Percentiles rank a stretch among this genome's conserved stretches.
These are phyloP conservation scores for Ips typographus DNA, from an alignment of 1,140 invertebrate species.

Conservation along the genomic window DNA sequence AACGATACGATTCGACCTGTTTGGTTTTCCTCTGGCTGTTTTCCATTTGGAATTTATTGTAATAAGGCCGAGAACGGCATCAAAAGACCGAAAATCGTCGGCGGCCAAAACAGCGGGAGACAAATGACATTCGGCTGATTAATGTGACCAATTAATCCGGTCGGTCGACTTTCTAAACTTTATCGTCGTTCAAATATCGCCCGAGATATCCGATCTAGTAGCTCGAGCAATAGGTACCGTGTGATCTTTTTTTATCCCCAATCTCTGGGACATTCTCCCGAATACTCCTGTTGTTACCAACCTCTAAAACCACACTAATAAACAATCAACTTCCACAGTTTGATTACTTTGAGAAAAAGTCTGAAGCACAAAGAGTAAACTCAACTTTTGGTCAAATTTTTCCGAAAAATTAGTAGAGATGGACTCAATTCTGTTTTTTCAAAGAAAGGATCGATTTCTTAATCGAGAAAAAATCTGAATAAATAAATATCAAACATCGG, in stretches of 20 bases:
- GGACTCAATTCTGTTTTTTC: neutral
- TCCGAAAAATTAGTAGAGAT: neutral
- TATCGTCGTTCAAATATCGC: slow-evolving; percentile 17
- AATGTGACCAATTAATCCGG: slow-evolving; percentile 27
- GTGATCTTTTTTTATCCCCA: slow-evolving; percentile 15
- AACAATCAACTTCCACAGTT: no score
- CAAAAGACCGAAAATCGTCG: neutral
- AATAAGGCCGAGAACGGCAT: neutral
- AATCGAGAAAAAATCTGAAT: slow-evolving; percentile 17
- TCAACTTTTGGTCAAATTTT: no score
- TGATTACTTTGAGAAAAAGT: no score
- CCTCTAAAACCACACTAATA: no score
- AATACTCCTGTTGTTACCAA: neutral
- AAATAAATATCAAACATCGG: slow-evolving; percentile 30
- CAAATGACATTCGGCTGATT: slow-evolving; percentile 29
- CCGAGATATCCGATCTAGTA: slow-evolving; percentile 25
- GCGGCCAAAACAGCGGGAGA: slow-evolving; percentile 9
- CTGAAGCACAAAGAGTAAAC: no score
- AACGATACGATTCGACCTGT: slow-evolving; percentile 22
- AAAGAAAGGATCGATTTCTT: neutral
- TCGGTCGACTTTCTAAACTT: slow-evolving; percentile 25
- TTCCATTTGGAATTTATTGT: no score
- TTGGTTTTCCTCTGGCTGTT: no score
- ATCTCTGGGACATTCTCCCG: slow-evolving; percentile 5
- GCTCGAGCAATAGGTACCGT: slow-evolving; percentile 11